Base-by-base conservation (phyloP, 92 coral and sea anemone genomes). In the Meandrina meandrites region DNA sequence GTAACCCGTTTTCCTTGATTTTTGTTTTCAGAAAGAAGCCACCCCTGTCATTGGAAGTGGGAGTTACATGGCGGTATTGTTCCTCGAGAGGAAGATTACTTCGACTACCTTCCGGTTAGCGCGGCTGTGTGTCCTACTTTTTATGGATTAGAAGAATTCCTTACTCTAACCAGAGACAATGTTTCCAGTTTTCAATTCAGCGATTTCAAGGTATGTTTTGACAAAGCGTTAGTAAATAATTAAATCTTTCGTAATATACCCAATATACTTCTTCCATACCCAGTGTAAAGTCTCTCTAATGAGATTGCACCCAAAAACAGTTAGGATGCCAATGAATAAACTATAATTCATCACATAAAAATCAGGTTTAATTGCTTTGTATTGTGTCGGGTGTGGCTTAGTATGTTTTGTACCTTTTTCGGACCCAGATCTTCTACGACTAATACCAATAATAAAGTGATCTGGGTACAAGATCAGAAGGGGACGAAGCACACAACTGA, bases 41-140 rank as follows among this genome's bases (percentile, higher is more conserved):
- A 35, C 30, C 85, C 85, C 8, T 62, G 11, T 28, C 85, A 76
- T 0, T 81, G 76, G 85, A 81, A 81, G 34, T 81, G 85, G 85
- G 58, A 66, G 58, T 66, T 81, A 6, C 85, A 81, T 64, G 1
- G 18, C 4, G 62, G 85, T 28, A 27, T 81, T 66, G 85, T 81
- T 40, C 85, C 85, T 12, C 75, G 0, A n/a, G 60, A 62, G 30
- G 85, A 81, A 45, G 85, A 81, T 66, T 36, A 81, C 21, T 81
- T 81, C 58, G 85, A 81, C 0, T 22, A 81, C 45, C 24, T 1
- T 3, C 85, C 85, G 15, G 14, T 66, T 37, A 8, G 12, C 0
- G 85, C 85, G 2, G 76, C 76, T 0, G 0, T 66, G 48, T 81
- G 74, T 57, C 85, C 85, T 0, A 36, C 85, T 31, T 5, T 5